These are phyloP conservation scores for Trichogramma evanescens DNA, from an alignment of 2,888 invertebrate species.

Conservation along the genomic window DNA sequence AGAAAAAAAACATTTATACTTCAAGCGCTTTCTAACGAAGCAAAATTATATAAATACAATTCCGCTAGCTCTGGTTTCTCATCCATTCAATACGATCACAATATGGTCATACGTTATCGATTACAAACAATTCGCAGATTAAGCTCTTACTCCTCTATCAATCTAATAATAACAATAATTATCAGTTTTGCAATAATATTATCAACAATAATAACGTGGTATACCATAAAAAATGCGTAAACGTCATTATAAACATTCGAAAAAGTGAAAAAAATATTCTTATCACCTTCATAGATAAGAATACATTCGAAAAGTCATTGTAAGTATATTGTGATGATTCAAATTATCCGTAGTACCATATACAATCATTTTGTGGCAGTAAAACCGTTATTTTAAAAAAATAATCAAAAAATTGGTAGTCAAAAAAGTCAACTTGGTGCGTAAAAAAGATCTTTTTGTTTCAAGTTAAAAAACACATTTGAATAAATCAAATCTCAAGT, in stretches of 20 bases:
- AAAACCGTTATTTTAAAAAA: too few species aligned
- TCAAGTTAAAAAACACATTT: too few species aligned
- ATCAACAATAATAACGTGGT: background rate
- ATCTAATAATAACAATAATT: constrained; percentile 6
- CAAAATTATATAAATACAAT: background rate
- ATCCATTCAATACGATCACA: constrained; percentile 3
- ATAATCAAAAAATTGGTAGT: too few species aligned
- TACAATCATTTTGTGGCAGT: too few species aligned
- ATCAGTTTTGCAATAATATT: constrained; percentile 12
- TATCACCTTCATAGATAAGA: constrained; percentile 11
- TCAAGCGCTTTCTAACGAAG: background rate
- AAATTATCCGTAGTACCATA: constrained; percentile 8
- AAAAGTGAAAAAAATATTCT: constrained; percentile 11
- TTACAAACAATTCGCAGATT: constrained; percentile 12
- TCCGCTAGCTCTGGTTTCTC: background rate
- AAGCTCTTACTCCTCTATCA: constrained; percentile 21
- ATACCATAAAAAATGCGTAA: constrained; percentile 14
- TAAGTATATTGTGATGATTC: constrained; percentile 3
- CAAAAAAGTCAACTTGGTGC: too few species aligned
- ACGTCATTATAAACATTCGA: constrained; percentile 9
- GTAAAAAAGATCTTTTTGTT: too few species aligned
- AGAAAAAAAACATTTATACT: constrained; percentile 11
- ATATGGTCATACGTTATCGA: background rate
- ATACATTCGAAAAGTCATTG: background rate
- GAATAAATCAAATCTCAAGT: too few species aligned